Evolutionary conservation across 2,797 vertebrate genomes (phyloP).

Genomic region (Clarias fuscus): DNA sequence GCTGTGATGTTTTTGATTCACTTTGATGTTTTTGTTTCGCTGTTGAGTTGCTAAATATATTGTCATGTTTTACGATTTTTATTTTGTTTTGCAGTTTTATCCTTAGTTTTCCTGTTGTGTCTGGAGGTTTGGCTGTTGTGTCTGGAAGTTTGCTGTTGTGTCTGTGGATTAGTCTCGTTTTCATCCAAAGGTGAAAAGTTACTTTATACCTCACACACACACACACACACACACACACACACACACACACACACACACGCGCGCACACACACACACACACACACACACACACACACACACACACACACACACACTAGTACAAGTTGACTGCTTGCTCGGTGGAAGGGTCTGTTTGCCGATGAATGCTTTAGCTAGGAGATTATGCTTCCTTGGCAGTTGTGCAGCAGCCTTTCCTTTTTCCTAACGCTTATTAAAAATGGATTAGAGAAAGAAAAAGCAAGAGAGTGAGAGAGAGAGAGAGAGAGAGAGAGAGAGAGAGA

Average conservation of each 20-base stretch:
- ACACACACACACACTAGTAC: background rate
- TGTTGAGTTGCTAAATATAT: background rate
- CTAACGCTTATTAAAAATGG: constrained; percentile 64
- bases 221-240: background rate
- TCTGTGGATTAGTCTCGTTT: background rate
- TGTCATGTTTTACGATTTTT: background rate
- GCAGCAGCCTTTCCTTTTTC: constrained; percentile 45
- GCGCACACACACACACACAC: background rate
- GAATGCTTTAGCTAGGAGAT: constrained; percentile 1
- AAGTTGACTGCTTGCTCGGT: background rate
- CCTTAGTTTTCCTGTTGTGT: background rate
- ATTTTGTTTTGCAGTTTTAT: background rate
- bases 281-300: background rate
- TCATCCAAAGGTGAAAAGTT: background rate
- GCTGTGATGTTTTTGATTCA: background rate
- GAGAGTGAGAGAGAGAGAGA: constrained; percentile 30
- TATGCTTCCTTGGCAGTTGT: constrained; percentile 44
- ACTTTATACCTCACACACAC: background rate
- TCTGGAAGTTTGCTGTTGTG: background rate
- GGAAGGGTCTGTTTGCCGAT: constrained; percentile 8
- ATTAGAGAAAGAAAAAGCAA: constrained; percentile 46
- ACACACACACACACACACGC: background rate
- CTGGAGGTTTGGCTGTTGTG: background rate
- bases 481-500: constrained; percentile 28
- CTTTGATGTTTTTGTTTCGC: too few relatives aligned